Base-by-base conservation (phyloP, 2,113 vertebrate genomes). In the Sula dactylatra region DNA sequence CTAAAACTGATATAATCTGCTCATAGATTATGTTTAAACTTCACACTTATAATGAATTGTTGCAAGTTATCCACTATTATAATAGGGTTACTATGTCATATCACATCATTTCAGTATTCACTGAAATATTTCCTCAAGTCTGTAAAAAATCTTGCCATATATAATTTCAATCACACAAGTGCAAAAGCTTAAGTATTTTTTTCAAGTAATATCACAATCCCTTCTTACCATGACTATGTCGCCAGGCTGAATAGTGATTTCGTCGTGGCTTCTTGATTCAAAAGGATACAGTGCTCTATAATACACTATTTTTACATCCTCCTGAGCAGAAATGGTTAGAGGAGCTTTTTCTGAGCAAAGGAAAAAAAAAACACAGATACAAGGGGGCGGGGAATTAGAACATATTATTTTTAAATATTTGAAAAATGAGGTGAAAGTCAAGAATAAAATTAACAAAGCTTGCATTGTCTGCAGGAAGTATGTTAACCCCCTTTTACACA, bases 281-380 rank as follows among this genome's bases (percentile, higher is more conserved):
- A 99, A 99, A 25, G 99, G 99, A 93, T 99, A 99, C 11, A 99
- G 96, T 15, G 99, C 99, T 91, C 99, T 98, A 90, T 99, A 99
- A 98, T 99, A 99, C 20, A 99, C 99, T 97, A 99, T 99, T 97
- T 99, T 99, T 77, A 99, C 98, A 80, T 98, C 98, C 84, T 98
- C 99, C 97, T 99, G 99, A 66, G 98, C 98, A 91, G 99, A 99
- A 92, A 98, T 98, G 17, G 98, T 98, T 85, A 97, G 97, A 6
- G 98, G 98, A 85, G 97, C 95, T 95, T 99, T 99, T 78, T 99
- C 99, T 98, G 87, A 95, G 95, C 67, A 81, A 84, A 88, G 83
- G 66, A 73, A 64, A 89, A 81, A 64, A 61, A 69, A 32, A 52
- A 59, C 32, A 74, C 29, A 84, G 32, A 91, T 25, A 77, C 9